Evolutionary conservation across 2,888 invertebrate species (phyloP), one percentile per base, ranked within the genome.

Genomic region (Ophonus ardosiacus): DNA sequence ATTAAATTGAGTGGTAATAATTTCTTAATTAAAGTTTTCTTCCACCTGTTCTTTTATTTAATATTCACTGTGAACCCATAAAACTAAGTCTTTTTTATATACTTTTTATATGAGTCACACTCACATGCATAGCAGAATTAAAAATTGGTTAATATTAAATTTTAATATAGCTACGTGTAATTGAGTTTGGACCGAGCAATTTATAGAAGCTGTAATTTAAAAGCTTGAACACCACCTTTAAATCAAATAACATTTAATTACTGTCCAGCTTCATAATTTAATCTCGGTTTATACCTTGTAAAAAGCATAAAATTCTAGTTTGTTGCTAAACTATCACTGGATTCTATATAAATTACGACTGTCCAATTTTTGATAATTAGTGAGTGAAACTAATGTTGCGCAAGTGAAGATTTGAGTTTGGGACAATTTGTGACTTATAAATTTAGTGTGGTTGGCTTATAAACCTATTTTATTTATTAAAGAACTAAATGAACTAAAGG

Each of bases 121-220:
- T 21, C 18, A 6, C 18, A 21, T 61, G n/a, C 24, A 38, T 1
- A 63, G 63, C 21, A 24, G 31, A 65, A 8, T 65, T 65, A 24
- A 68, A 63, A 68, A 68, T 68, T 68, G 68, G 38, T 68, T 68
- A 68, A 68, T 68, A 68, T 68, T 31, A 68, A 68, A 68, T 68
- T 24, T 68, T 31, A 68, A 68, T 68, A 68, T 8, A 68, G 68
- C 68, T 38, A n/a, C 68, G 31, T 68, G 24, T 68, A 68, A 38
- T 68, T 68, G 31, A 68, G 68, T 68, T 68, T 68, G 15, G 31
- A 68, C n/a, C 38, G 68, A 68, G 24, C 31, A 38, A 68, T 0
- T 63, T 63, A 63, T 63, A 68, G 68, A 38, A 68, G 68, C 68
- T 38, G 38, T 38, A 68, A 68, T 31, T 31, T 68, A 68, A 68